A percentile compares a stretch with the other conserved stretches of the same genome.
These are phyloP conservation scores for Achlya flavicornis DNA, from an alignment of 2,888 invertebrate genomes.

Conservation along the genomic window DNA sequence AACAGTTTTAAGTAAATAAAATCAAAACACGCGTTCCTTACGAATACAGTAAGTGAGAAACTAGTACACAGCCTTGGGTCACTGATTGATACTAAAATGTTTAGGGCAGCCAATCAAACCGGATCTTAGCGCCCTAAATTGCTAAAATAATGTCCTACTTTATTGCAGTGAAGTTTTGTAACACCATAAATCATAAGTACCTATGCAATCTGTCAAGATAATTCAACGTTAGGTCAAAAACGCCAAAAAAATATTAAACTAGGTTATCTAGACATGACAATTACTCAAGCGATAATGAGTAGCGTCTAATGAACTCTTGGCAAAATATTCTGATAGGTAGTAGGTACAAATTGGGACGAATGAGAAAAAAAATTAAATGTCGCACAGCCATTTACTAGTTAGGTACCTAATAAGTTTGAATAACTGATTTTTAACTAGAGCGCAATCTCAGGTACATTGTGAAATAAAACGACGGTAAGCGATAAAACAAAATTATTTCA, in stretches of 20 bases:
- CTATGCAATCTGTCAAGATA: slow-evolving; percentile 61
- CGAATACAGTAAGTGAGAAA: slow-evolving; percentile 38
- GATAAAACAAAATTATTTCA: slow-evolving; percentile 37
- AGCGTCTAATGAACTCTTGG: slow-evolving; percentile 8
- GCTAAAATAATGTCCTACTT: slow-evolving; percentile 56
- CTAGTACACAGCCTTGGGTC: slow-evolving; percentile 59
- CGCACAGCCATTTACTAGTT: no score
- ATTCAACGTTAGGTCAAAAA: slow-evolving; percentile 55
- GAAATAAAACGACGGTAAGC: slow-evolving; percentile 36
- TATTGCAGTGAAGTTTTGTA: slow-evolving; percentile 44
- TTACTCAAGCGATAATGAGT: slow-evolving; percentile 14
- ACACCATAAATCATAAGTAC: slow-evolving; percentile 51
- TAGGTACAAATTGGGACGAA: background rate
- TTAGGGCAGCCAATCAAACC: slow-evolving; percentile 67
- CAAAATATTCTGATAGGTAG: background rate
- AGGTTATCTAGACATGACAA: slow-evolving; percentile 46
- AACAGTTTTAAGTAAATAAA: slow-evolving; percentile 21
- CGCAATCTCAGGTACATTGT: slow-evolving; percentile 30
- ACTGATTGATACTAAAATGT: slow-evolving; percentile 65
- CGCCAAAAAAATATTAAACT: slow-evolving; percentile 42
- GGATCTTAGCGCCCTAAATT: slow-evolving; percentile 72
- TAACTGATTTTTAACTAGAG: slow-evolving; percentile 44
- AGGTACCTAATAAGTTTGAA: slow-evolving; percentile 24
- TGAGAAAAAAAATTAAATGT: background rate
- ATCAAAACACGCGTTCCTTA: slow-evolving; percentile 17